phyloP scores from a whole-genome alignment of 2,797 vertebrate genomes.

The Sebastes iracundus region DNA sequence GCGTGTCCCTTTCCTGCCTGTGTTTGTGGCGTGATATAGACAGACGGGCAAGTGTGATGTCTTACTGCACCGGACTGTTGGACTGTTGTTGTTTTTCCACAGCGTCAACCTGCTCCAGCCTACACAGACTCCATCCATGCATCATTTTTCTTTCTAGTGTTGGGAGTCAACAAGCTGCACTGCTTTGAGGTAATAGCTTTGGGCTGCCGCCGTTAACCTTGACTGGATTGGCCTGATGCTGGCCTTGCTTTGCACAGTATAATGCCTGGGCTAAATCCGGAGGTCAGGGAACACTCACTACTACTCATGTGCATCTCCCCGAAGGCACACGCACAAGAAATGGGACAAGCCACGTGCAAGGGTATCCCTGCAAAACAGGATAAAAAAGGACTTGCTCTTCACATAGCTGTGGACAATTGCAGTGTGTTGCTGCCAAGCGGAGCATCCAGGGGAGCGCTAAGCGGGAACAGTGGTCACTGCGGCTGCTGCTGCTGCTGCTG shows the following conservation, averaged over 20 bases:
- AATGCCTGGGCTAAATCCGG: slow-evolving; percentile 52
- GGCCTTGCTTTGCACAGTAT: neutral
- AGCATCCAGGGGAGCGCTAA: slow-evolving; percentile 27
- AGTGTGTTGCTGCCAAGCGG: slow-evolving; percentile 48
- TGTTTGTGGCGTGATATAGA: slow-evolving; percentile 2
- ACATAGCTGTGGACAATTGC: slow-evolving; percentile 45
- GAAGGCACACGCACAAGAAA: slow-evolving; percentile 44
- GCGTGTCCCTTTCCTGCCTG: slow-evolving; percentile 8
- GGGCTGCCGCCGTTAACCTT: neutral
- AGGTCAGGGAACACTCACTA: slow-evolving; percentile 53
- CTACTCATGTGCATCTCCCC: slow-evolving; percentile 43
- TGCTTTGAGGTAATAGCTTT: slow-evolving; percentile 12
- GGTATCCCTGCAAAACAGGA: slow-evolving; percentile 44
- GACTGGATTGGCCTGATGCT: slow-evolving; percentile 18
- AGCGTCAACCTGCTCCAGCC: neutral
- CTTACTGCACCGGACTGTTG: neutral
- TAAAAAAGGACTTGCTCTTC: slow-evolving; percentile 33
- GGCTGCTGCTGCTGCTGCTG: slow-evolving; percentile 5
- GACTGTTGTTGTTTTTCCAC: neutral
- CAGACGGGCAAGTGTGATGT: slow-evolving; percentile 7
- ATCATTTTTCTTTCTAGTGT: neutral
- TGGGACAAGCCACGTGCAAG: slow-evolving; percentile 61
- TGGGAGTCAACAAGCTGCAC: neutral
- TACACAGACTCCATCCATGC: neutral
- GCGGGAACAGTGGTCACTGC: slow-evolving; percentile 29